These are phyloP conservation scores for Cyanoramphus novaezelandiae DNA, from an alignment of 2,113 vertebrate genomes.

Conservation along the genomic window DNA sequence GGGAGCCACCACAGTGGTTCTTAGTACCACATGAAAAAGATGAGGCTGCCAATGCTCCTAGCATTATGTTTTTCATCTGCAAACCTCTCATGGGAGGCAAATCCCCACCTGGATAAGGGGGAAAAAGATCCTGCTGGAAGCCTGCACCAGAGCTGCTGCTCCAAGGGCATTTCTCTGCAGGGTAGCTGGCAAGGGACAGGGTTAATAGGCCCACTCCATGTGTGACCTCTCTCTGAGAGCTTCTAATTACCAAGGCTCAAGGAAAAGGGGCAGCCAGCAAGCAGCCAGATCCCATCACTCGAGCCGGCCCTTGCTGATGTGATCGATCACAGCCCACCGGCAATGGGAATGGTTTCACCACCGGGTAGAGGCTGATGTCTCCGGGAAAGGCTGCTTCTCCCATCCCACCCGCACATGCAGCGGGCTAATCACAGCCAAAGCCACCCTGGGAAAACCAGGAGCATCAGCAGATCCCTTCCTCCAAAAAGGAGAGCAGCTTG, in stretches of 20 bases:
- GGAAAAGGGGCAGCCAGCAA: background rate
- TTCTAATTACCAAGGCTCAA: constrained; percentile 30
- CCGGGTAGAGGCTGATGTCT: background rate
- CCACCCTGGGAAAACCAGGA: background rate
- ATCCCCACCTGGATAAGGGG: background rate
- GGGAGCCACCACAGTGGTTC: accelerated
- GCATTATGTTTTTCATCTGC: background rate
- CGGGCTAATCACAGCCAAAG: background rate
- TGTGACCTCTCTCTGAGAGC: constrained; percentile 23
- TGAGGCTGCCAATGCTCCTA: accelerated
- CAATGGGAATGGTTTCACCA: background rate
- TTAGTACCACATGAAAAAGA: accelerated
- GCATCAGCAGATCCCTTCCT: background rate
- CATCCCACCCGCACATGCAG: background rate
- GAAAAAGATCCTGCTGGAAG: background rate
- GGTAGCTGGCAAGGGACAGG: constrained; percentile 34
- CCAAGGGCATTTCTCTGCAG: constrained; percentile 12
- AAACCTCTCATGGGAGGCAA: accelerated
- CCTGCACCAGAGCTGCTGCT: constrained; percentile 13
- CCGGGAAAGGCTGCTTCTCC: background rate
- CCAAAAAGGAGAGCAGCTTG: background rate
- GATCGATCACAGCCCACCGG: background rate
- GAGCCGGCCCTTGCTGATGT: background rate
- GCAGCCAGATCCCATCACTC: background rate
- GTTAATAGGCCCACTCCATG: constrained; percentile 36